These are phyloP conservation scores for Fratercula arctica DNA, from an alignment of 2,797 vertebrate species.

Conservation along the genomic window DNA sequence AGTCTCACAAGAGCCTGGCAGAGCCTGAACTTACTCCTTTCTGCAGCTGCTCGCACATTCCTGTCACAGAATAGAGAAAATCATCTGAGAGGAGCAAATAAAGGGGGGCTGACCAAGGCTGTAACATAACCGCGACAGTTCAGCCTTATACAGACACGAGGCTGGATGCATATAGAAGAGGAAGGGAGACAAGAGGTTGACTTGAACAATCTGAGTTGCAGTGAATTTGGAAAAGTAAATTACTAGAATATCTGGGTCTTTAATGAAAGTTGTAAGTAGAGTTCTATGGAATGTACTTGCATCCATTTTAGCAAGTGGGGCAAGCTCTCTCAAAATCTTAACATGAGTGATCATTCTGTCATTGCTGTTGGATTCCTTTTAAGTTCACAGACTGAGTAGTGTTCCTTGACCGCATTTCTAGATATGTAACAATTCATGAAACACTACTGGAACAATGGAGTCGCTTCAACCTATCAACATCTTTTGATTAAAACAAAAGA, in stretches of 20 bases:
- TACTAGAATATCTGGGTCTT: neutral
- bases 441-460: neutral
- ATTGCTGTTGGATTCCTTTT: neutral
- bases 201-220: neutral
- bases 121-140: neutral
- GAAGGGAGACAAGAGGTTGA: neutral
- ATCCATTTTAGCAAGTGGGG: neutral
- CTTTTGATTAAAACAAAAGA: neutral
- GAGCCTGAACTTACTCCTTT: neutral
- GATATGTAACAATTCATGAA: neutral
- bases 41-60: neutral
- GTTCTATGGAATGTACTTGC: neutral
- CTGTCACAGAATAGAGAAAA: neutral
- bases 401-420: neutral
- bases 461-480: neutral
- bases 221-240: neutral
- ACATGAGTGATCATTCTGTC: neutral
- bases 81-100: neutral
- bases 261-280: neutral
- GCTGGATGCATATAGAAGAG: neutral
- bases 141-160: neutral
- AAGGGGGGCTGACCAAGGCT: neutral
- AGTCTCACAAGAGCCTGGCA: neutral
- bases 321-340: neutral
- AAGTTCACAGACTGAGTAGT: neutral